phyloP scores from a whole-genome alignment of 2,888 invertebrate genomes.

The Pollenia labialis region DNA sequence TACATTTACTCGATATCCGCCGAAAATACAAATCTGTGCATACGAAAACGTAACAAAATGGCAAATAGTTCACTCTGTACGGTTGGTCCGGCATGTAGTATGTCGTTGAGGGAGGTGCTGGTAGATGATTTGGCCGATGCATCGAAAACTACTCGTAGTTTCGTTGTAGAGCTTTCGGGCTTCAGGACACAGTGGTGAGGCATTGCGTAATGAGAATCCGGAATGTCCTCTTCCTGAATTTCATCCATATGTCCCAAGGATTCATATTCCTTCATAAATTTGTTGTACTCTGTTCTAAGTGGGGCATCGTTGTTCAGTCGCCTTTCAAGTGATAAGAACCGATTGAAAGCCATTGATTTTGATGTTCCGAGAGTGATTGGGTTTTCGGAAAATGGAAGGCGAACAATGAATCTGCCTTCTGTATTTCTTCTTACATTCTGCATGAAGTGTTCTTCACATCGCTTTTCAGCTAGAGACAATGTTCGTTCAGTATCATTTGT shows the following conservation, averaged over 20 bases:
- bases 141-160: not conserved
- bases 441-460: conserved; percentile 8
- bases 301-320: too few relatives aligned
- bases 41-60: not conserved
- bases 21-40: conserved; percentile 4
- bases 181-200: not conserved
- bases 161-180: conserved; percentile 1
- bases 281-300: too few relatives aligned
- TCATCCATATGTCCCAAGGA: too few relatives aligned
- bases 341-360: too few relatives aligned
- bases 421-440: conserved; percentile 8
- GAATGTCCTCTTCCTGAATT: too few relatives aligned
- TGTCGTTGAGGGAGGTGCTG: conserved; percentile 3
- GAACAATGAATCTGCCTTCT: conserved; percentile 9
- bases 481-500: conserved; percentile 8
- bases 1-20: conserved; percentile 8
- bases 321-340: too few relatives aligned
- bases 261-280: too few relatives aligned
- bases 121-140: too few relatives aligned
- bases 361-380: not conserved
- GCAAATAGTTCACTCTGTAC: conserved; percentile 1
- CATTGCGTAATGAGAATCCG: too few relatives aligned
- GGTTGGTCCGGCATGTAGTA: not conserved
- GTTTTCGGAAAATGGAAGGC: not conserved
- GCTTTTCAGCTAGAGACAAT: not conserved